These are phyloP conservation scores for Falco novaeseelandiae DNA, from an alignment of 2,797 vertebrate genomes.

Conservation along the genomic window DNA sequence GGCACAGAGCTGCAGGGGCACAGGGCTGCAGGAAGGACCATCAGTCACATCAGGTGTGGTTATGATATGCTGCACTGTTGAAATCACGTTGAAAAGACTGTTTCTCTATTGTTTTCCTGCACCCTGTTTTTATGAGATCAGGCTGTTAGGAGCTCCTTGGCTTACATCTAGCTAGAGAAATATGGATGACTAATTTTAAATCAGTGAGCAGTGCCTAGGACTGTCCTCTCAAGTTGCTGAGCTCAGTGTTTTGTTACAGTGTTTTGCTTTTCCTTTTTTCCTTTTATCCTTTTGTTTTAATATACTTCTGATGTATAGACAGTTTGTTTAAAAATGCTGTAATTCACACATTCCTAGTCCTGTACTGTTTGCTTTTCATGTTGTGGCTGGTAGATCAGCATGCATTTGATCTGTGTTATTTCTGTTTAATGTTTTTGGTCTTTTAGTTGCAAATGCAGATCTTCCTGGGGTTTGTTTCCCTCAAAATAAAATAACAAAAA, in stretches of 20 bases:
- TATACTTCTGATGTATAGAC: background rate
- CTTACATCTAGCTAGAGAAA: background rate
- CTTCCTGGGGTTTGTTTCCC: background rate
- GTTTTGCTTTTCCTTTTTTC: background rate
- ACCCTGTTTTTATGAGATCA: background rate
- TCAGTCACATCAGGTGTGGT: background rate
- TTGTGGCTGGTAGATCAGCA: background rate
- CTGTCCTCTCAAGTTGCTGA: background rate
- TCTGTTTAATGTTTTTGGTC: background rate
- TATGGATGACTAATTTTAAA: background rate
- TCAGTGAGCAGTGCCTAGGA: background rate
- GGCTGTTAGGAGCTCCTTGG: background rate
- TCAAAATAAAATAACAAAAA: background rate
- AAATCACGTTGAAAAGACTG: background rate
- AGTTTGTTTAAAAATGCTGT: background rate
- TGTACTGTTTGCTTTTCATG: background rate
- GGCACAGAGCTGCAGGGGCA: accelerated
- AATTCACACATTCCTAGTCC: background rate
- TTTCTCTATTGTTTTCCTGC: background rate
- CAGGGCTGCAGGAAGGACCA: background rate
- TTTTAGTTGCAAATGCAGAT: background rate
- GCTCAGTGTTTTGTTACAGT: background rate
- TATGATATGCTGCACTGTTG: background rate
- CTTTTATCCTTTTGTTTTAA: background rate
- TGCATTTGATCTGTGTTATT: background rate